phyloP scores from a whole-genome alignment of 2,113 vertebrate genomes.

The Alligator mississippiensis region DNA sequence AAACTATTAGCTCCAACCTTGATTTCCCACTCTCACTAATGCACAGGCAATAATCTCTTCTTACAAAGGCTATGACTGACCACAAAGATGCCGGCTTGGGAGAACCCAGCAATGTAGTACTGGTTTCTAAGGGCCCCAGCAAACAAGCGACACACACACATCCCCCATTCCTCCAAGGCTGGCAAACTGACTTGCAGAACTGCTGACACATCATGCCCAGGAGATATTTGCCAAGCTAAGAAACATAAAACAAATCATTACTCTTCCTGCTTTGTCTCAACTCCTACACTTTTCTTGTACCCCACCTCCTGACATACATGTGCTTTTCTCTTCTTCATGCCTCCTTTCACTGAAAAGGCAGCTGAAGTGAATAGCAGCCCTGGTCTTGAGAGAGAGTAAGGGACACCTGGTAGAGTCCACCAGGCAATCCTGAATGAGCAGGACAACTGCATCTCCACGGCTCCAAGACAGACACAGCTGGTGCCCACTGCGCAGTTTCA shows the following conservation, averaged over 20 bases:
- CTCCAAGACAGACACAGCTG: background rate
- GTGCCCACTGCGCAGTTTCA: background rate
- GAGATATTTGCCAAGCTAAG: too few relatives aligned
- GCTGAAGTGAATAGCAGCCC: background rate
- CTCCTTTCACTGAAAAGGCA: background rate
- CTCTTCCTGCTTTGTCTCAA: background rate
- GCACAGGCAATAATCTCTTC: background rate
- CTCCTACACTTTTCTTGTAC: background rate
- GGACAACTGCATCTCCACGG: background rate
- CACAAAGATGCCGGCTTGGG: background rate
- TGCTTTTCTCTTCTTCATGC: background rate
- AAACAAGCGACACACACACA: background rate
- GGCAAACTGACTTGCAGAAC: rapidly evolving
- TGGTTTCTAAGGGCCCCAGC: background rate
- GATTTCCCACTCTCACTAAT: background rate
- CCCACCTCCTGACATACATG: background rate
- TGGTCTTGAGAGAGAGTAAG: background rate
- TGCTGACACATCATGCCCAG: background rate
- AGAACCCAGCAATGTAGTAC: background rate
- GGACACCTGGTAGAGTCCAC: rapidly evolving
- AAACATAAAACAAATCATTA: background rate
- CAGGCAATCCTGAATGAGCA: background rate
- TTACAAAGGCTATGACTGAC: background rate
- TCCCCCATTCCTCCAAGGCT: background rate
- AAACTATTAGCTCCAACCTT: background rate